Conservation (phyloP, 2,797 vertebrate species). For the Okamejei kenojei region DNA sequence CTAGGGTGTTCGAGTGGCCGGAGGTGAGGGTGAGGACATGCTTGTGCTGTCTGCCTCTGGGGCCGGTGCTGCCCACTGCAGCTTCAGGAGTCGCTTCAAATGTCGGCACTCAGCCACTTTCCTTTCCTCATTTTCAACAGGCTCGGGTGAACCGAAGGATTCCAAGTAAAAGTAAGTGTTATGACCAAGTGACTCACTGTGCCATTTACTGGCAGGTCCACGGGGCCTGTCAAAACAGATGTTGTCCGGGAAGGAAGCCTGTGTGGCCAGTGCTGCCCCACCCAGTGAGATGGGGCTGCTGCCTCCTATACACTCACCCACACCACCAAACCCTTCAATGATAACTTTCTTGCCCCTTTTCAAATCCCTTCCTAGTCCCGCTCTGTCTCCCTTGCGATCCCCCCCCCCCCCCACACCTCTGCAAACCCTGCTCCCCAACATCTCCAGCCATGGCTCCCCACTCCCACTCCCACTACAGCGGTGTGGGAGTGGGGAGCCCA, state of each 20-base stretch:
- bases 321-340: neutral
- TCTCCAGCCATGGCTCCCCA: too few species aligned
- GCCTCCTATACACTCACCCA: neutral
- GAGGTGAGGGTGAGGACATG: neutral
- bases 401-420: too few species aligned
- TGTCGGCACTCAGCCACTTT: slow-evolving; percentile 9
- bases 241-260: too few species aligned
- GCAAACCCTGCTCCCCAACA: too few species aligned
- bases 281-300: neutral
- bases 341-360: neutral
- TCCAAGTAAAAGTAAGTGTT: neutral
- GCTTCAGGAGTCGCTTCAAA: neutral
- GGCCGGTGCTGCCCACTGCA: neutral
- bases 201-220: neutral
- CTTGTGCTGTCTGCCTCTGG: neutral
- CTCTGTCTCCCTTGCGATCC: too few species aligned
- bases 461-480: too few species aligned
- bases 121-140: neutral
- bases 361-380: neutral
- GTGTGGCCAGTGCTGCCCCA: neutral
- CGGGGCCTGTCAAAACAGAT: neutral
- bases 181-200: neutral
- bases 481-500: too few species aligned
- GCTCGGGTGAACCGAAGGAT: neutral
- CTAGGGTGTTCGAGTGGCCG: too few species aligned